Evolutionary conservation across 1,140 invertebrate species (phyloP), one percentile per base, ranked within the genome.

Genomic region (Drosophila tani): DNA sequence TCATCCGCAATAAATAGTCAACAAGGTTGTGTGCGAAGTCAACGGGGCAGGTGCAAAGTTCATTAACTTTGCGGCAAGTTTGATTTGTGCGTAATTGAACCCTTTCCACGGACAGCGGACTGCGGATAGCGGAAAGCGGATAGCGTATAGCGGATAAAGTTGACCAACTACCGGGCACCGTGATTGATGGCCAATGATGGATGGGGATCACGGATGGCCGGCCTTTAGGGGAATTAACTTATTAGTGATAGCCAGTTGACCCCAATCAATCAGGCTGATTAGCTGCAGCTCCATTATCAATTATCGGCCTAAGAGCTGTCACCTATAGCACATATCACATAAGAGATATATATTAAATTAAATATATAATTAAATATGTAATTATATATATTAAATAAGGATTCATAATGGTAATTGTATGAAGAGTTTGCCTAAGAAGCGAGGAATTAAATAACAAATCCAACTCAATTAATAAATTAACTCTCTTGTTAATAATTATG

Each of bases 41-140:
- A 19, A 29, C 41, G 49, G 5, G 9, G 46, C 46, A 51, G 56
- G 58, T 41, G 46, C 35, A 73, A 51, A 73, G 67, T 73, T 73
- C 56, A 62, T 82, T 58, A 79, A 82, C 73, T 82, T 62, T 78
- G 73, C 29, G 60, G 56, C 57, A 51, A 62, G 60, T 73, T 77
- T 73, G 75, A 82, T 82, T 78, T 79, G 75, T 63, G 62, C 60
- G 62, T 77, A 82, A 75, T 82, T 69, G 59, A 75, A 69, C 58
- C 66, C 49, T 70, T 59, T 59, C 38, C 45, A 51, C 27, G 45
- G 53, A 9, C 19, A 19, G 17, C 43, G 43, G 7, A 17, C n/a
- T 17, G 5, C 41, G n/a, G n/a, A 43, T 40, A 58, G 24, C 24
- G 43, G 56, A 19, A n/a, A 57, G 5, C 55, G 35, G 12, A 12